Base-by-base conservation (phyloP, 2,797 vertebrate genomes). In the Onychomys leucogaster region DNA sequence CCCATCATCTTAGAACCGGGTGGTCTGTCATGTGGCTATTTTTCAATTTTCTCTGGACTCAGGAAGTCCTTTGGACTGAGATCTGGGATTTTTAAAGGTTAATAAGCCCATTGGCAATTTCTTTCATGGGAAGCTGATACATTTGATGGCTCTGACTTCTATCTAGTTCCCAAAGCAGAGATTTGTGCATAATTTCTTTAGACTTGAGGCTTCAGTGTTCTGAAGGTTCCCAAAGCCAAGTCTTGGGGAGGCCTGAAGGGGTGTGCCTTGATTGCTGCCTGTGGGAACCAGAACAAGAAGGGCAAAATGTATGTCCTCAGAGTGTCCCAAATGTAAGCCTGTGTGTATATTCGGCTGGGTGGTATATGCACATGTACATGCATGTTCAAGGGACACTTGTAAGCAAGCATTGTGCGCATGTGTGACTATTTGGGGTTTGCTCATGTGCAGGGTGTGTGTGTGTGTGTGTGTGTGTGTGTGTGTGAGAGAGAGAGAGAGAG, bases 1-100 rank as follows among this genome's bases (percentile, higher is more conserved):
- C 97, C 94, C 91, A 32, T 84, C 87, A 91, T 96, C 95, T 89
- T 80, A 94, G 63, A 59, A 27, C 52, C 0, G 83, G 94, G 97
- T 97, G 96, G 63, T 96, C 90, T 97, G 92, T 95, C 97, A 88
- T 77, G 6, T 90, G 96, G 59, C 77, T 97, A 46, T 91, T 96
- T 98, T 97, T 97, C 69, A 76, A 82, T 95, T 95, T 16, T 12
- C 73, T 94, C 63, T 95, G 83, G 65, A 95, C 65, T 95, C 95
- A 29, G 80, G 90, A 96, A 97, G 94, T 91, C 82, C 71, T 94
- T 96, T 1, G 6, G 93, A 81, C 32, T n/a, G 32, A 96, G 80
- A 96, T 76, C 14, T 77, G 49, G 86, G 78, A 73, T 94, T 94
- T 95, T 75, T 90, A 98, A 98, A 96, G 75, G 11, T 95, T 97